Base-by-base conservation (phyloP, 1,140 invertebrate genomes). In the Bombyx mandarina region DNA sequence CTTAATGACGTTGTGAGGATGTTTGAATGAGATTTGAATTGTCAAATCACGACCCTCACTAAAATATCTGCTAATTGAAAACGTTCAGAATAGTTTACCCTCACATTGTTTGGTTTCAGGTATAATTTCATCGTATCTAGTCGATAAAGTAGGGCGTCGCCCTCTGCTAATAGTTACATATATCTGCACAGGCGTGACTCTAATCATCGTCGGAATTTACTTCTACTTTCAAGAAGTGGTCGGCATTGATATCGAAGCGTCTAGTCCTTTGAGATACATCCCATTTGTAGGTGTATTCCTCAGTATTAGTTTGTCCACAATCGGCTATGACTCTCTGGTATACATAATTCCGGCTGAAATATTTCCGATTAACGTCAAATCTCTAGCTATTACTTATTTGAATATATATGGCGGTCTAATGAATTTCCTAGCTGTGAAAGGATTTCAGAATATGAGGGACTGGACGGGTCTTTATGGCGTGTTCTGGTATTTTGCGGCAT, bases 101-200 rank as follows among this genome's bases (percentile, higher is more conserved):
- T 35, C 26, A 35, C 26, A 35, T 35, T 35, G 26, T 46, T 55
- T 10, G 47, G 18, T 72, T 75, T 44, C 89, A 46, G 93, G 92
- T 45, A 60, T 77, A 9, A 66, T 91, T 1, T 90, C 92, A 26
- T 88, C 91, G 1, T 54, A 92, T 10, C 74, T 95, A 18, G 92
- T 95, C 58, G 95, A 96, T 69, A 90, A 84, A 62, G 81, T 91
- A 6, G 94, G 94, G 1, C 86, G 94, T 58, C 88, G 91, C 52
- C 82, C 92, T 22, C 75, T 96, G 0, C 77, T 95, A 1, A 69
- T 94, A 1, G 58, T 89, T 45, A 92, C 92, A 0, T 88, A 82
- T 59, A 53, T 71, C 8, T 88, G 88, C 8, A 65, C 82, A 5
- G 89, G 88, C 1, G 68, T 89, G 0, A 65, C 86, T 0, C 66